Evolutionary conservation across 2,797 vertebrate species (phyloP).

Genomic region (Nyctalus aviator): DNA sequence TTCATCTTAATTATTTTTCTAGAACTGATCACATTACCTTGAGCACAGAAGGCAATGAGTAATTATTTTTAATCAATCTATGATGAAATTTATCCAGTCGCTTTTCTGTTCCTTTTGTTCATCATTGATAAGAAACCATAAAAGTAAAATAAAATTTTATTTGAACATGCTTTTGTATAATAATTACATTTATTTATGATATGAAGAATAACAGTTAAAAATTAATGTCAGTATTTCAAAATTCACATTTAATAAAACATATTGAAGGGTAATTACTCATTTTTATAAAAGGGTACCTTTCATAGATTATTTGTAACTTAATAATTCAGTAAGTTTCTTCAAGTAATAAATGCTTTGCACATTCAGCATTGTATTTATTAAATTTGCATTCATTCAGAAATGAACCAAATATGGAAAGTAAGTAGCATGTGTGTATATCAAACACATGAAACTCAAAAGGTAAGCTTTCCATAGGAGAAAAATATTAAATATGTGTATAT

Average conservation of each 20-base stretch:
- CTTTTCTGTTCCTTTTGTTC: slow-evolving; percentile 41
- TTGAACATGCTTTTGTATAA: not conserved
- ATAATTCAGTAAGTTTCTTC: slow-evolving; percentile 45
- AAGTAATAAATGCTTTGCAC: slow-evolving; percentile 49
- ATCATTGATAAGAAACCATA: not conserved
- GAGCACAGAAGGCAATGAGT: slow-evolving; percentile 33
- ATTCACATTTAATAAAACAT: slow-evolving; percentile 42
- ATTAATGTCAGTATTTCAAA: slow-evolving; percentile 51
- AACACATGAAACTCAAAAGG: slow-evolving; percentile 13
- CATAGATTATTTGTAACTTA: slow-evolving; percentile 61
- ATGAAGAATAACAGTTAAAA: slow-evolving; percentile 27
- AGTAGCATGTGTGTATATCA: slow-evolving; percentile 8
- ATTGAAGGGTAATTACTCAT: not conserved
- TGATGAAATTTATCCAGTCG: slow-evolving; percentile 23
- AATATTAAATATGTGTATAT: slow-evolving; percentile 43
- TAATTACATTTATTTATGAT: slow-evolving; percentile 45
- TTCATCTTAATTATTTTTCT: not conserved
- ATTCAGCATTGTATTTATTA: slow-evolving; percentile 24
- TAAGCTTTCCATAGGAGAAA: slow-evolving; percentile 27
- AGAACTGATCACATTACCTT: not conserved
- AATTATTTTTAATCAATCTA: slow-evolving; percentile 47
- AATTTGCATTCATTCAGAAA: slow-evolving; percentile 41
- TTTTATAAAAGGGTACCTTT: slow-evolving; percentile 54
- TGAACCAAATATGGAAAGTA: slow-evolving; percentile 19
- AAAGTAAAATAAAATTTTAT: not conserved